Base-by-base conservation (phyloP, 1,140 invertebrate genomes). In the Drosophila takahashii region DNA sequence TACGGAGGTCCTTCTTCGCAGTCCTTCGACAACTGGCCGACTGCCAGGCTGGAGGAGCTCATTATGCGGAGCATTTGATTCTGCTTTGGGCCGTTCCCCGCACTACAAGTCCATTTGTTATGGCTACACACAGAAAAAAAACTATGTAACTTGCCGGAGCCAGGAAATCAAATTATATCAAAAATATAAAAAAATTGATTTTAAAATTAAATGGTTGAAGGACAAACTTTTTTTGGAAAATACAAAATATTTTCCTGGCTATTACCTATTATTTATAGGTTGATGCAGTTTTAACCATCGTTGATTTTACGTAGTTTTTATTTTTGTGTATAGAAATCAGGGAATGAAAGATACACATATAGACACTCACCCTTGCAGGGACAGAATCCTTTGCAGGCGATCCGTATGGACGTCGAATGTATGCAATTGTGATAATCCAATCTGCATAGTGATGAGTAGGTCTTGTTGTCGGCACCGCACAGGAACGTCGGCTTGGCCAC, bases 361-460 rank as follows among this genome's bases (percentile, higher is more conserved):
- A 89, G 84, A 90, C 45, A 76, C 85, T 90, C 86, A 92, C 91
- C 91, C 85, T 96, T 96, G 92, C 97, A 98, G 3, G 97, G 97
- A 87, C 97, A 98, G 93, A 98, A 98, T 92, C 97, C 97, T 93
- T 96, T 96, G 93, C 97, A 98, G 22, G 94, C 93, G 15, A 97
- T 95, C 81, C 94, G 94, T 83, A 98, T 95, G 71, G 94, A 93
- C 32, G 95, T 95, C 48, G 93, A 93, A 92, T 97, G 96, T 92
- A 98, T 96, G 93, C 97, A 98, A 93, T 98, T 98, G 93, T 97
- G 96, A 93, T 97, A 97, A 92, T 97, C 96, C 77, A 98, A 93
- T 73, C 97, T 94, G 92, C 97, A 98, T 53, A 96, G 94, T 54
- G 97, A 98, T 91, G 96, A 97, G 93, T 98, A 98, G n/a, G 97